Percentiles rank a stretch among this genome's conserved stretches.
phyloP scores from a whole-genome alignment of 2,113 vertebrate genomes.

The Tapirus terrestris region DNA sequence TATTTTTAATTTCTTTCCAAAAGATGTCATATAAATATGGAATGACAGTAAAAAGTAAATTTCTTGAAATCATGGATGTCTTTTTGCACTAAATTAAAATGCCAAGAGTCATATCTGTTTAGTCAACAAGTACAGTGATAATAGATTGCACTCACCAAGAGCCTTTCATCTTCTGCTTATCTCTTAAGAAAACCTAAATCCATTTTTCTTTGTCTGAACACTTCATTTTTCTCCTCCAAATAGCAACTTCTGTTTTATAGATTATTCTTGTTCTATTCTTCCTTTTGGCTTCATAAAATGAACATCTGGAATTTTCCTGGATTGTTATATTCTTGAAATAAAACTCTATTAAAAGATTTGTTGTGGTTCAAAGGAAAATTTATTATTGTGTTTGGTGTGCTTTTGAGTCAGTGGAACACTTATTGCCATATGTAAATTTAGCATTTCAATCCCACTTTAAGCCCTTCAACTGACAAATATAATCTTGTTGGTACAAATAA shows the following conservation, averaged over 20 bases:
- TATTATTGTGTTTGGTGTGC: constrained; percentile 61
- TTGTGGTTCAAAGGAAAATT: constrained; percentile 62
- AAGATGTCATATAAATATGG: constrained; percentile 53
- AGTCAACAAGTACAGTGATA: constrained; percentile 14
- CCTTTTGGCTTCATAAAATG: constrained; percentile 73
- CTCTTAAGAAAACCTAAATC: constrained; percentile 62
- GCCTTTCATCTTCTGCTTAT: constrained; percentile 11
- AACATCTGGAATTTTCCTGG: constrained; percentile 82
- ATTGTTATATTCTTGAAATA: constrained; percentile 75
- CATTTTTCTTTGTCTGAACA: constrained; percentile 46
- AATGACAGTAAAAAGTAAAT: constrained; percentile 23
- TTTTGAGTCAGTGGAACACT: constrained; percentile 61
- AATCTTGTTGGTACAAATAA: constrained; percentile 35
- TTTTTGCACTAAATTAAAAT: constrained; percentile 48
- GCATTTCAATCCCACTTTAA: constrained; percentile 39
- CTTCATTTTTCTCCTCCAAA: constrained; percentile 61
- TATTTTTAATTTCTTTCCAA: constrained; percentile 63
- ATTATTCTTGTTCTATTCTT: constrained; percentile 77
- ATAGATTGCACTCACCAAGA: constrained; percentile 1
- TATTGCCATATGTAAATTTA: constrained; percentile 57
- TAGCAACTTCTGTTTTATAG: constrained; percentile 77
- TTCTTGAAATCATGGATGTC: neutral
- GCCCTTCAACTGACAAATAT: neutral
- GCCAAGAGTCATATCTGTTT: neutral
- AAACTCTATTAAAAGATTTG: constrained; percentile 81